Evolutionary conservation across 2,797 vertebrate genomes (phyloP).

Genomic region (Lepidocolaptes lacrymiger): DNA sequence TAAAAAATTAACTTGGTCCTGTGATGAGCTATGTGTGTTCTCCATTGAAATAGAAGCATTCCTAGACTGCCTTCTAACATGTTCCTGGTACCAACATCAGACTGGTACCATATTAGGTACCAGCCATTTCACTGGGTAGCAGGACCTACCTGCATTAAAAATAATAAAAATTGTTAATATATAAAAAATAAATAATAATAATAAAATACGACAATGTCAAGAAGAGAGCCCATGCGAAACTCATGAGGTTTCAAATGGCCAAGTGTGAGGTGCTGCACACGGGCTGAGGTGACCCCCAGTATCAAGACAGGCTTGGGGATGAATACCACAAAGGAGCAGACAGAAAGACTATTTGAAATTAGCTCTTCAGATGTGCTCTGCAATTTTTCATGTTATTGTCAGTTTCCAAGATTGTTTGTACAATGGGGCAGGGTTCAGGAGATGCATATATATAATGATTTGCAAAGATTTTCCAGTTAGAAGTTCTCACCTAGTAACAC

Average conservation of each 20-base stretch:
- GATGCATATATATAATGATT: background rate
- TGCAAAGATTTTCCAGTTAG: background rate
- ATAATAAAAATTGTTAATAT: background rate
- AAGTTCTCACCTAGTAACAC: background rate
- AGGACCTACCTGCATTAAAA: background rate
- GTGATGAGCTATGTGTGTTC: background rate
- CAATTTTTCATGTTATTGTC: background rate
- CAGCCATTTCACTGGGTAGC: background rate
- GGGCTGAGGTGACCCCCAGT: fast-evolving
- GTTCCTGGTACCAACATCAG: background rate
- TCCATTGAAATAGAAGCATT: background rate
- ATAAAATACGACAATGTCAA: background rate
- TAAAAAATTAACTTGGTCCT: background rate
- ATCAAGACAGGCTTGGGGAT: background rate
- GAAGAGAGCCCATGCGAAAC: background rate
- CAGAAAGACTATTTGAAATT: background rate
- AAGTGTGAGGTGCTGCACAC: background rate
- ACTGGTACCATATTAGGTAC: background rate
- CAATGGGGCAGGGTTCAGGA: background rate
- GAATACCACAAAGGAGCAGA: background rate
- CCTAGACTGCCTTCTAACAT: background rate
- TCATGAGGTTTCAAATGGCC: background rate
- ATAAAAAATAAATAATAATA: background rate
- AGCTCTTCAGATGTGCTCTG: background rate
- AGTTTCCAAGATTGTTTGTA: background rate